Evolutionary conservation across 2,888 invertebrate species (phyloP), one percentile per base, ranked within the genome.

Genomic region (Caenorhabditis panamensis): DNA sequence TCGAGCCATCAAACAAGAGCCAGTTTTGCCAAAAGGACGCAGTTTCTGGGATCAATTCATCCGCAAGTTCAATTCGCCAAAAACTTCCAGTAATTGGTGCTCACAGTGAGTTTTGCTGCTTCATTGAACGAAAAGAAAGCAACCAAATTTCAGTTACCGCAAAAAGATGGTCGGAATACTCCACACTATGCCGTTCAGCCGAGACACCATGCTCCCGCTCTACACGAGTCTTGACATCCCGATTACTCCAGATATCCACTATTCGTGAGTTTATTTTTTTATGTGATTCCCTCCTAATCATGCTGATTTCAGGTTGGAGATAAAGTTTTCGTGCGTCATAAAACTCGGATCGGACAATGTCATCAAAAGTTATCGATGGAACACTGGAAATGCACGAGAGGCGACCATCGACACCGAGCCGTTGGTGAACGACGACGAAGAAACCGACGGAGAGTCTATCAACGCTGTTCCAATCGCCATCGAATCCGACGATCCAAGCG

Each of bases 101-200:
- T 73, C 73, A 11, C 73, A 73, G 72, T 72, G 26, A 56, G 72
- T 53, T 51, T 37, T 61, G 9, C 24, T 22, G 18, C 20, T 41
- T 16, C 0, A 18, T 4, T 3, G 28, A 41, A 49, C 24, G n/a
- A n/a, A n/a, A n/a, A n/a, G n/a, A 6, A 11, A 13, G 11, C 5
- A 11, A 41, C 41, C 4, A 26, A 36, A 37, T 72, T 63, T 0
- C 64, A 72, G 72, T 13, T 73, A 64, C 26, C 73, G 73, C 36
- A 73, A 73, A 13, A 49, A 56, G n/a, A 73, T 73, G 73, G 51
- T 58, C 22, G 36, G 58, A 11, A 44, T 9, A 0, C 73, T 73
- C 16, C 59, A 73, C 13, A 49, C 58, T 3, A 64, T 66, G 64
- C 20, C 16, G 5, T 24, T 73, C 0, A 2, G n/a, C 9, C 36